A percentile compares a stretch with the other conserved stretches of the same genome.
Conservation (phyloP, 2,113 vertebrate species). For the Turdus rufiventris region DNA sequence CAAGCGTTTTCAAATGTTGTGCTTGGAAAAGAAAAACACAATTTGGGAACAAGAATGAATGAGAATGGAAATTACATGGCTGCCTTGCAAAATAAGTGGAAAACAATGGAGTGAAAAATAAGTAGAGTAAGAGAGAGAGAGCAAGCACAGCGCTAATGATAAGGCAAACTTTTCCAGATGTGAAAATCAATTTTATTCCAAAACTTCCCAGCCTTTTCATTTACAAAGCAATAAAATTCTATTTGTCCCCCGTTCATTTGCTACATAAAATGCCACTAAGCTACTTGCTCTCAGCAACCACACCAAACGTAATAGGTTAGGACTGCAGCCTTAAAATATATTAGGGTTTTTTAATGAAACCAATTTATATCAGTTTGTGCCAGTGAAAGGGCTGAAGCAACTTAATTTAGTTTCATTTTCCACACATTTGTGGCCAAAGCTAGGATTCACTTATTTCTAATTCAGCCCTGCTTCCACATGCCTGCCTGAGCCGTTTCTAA, state of each 20-base stretch:
- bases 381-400: conserved; percentile 53
- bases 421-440: conserved; percentile 47
- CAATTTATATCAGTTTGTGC: conserved; percentile 70
- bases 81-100: conserved; percentile 35
- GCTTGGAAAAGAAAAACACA: conserved; percentile 10
- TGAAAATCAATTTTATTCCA: conserved; percentile 68
- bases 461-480: not conserved
- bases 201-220: conserved; percentile 63
- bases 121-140: not conserved
- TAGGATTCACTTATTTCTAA: conserved; percentile 48
- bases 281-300: conserved; percentile 29
- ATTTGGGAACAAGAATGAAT: not conserved
- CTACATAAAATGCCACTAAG: conserved; percentile 56
- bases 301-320: conserved; percentile 55
- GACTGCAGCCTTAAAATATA: conserved; percentile 61
- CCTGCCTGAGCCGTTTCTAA: conserved; percentile 4
- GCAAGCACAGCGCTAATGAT: not conserved
- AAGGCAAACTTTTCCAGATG: conserved; percentile 54
- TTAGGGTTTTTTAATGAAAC: conserved; percentile 67
- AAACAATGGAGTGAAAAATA: conserved; percentile 35
- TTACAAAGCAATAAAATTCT: conserved; percentile 66
- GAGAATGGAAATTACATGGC: not conserved
- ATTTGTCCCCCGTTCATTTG: conserved; percentile 62
- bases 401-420: conserved; percentile 72
- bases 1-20: not conserved